A percentile compares a stretch with the other conserved stretches of the same genome.
These are phyloP conservation scores for Entosphenus tridentatus DNA, from an alignment of 2,113 vertebrate species.

Conservation along the genomic window DNA sequence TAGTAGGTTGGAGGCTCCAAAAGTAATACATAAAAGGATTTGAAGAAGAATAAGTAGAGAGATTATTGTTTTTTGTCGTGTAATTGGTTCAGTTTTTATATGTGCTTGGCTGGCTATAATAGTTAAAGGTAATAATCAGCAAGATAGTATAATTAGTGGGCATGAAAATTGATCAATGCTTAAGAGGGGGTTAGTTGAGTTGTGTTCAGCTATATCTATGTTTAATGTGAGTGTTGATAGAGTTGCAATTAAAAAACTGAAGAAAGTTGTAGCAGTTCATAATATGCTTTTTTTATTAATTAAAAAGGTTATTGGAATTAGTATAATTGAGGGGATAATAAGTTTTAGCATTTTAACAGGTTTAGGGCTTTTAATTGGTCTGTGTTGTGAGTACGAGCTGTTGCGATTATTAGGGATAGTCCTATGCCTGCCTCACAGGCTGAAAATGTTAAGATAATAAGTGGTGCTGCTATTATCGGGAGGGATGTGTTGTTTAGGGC, in stretches of 20 bases:
- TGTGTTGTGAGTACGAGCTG: conserved; percentile 7
- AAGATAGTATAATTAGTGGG: background rate
- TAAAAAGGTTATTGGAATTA: conserved; percentile 7
- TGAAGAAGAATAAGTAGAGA: conserved; percentile 7
- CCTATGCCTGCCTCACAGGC: conserved; percentile 10
- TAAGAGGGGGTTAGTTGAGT: background rate
- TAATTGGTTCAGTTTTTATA: background rate
- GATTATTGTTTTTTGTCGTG: conserved; percentile 10
- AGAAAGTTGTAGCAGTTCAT: background rate
- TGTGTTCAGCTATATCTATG: background rate
- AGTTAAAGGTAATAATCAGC: conserved; percentile 9
- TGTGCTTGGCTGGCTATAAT: conserved; percentile 10
- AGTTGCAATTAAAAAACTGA: background rate
- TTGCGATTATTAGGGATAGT: conserved; percentile 9
- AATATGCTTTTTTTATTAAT: background rate
- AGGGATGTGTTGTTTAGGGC: background rate
- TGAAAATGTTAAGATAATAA: conserved; percentile 10
- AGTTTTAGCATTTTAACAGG: conserved; percentile 16
- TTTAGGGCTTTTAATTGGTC: conserved; percentile 9
- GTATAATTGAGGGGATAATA: background rate
- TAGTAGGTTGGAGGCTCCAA: too few relatives aligned
- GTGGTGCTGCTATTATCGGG: background rate
- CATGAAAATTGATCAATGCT: conserved; percentile 10
- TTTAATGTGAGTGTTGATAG: background rate
- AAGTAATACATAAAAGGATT: conserved; percentile 6